Evolutionary conservation across 2,113 vertebrate species (phyloP), one percentile per base, ranked within the genome.

Genomic region (Boulengeromyrus knoepffleri): DNA sequence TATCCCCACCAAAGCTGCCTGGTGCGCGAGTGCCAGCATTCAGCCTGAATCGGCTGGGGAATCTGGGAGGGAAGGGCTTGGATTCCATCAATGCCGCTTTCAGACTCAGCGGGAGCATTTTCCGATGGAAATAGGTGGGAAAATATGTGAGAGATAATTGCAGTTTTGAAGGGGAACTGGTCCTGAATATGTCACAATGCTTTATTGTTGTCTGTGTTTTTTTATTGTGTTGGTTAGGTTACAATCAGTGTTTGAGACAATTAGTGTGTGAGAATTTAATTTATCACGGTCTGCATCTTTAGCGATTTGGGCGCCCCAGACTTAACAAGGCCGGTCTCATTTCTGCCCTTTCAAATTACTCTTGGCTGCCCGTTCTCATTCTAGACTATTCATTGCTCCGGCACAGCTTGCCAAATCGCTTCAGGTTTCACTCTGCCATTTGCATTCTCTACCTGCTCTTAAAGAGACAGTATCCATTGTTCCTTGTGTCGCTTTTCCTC

Each of bases 381-480:
- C 83, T 47, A 58, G 87, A 39, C 58, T 88, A 88, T 88, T 88
- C 58, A 77, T 13, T 21, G 88, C 42, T 77, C 88, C 58, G 9
- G 45, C 88, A 62, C 88, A 70, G 88, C 56, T 49, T 70, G 88
- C 88, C 31, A 88, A 47, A 88, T 88, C 42, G 88, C 45, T 58
- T 74, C 62, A 74, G 88, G 45, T 88, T 46, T 88, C 62, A 31
- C 62, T 49, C 10, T 49, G 45, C 42, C 1, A 47, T 88, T 88
- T 88, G 42, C 62, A 88, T 88, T 88, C 56, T 19, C 5, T 88
- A 70, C 88, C 88, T 88, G 88, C 58, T 88, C 88, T 88, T 88
- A 88, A 88, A 88, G 62, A 21, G 19, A 46, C 62, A 70, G 58
- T 74, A 74, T 27, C 42, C 62, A 45, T 88, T 70, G 56, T 62